Evolutionary conservation across 1,140 invertebrate genomes (phyloP), one percentile per base, ranked within the genome.

Genomic region (Musca vetustissima): DNA sequence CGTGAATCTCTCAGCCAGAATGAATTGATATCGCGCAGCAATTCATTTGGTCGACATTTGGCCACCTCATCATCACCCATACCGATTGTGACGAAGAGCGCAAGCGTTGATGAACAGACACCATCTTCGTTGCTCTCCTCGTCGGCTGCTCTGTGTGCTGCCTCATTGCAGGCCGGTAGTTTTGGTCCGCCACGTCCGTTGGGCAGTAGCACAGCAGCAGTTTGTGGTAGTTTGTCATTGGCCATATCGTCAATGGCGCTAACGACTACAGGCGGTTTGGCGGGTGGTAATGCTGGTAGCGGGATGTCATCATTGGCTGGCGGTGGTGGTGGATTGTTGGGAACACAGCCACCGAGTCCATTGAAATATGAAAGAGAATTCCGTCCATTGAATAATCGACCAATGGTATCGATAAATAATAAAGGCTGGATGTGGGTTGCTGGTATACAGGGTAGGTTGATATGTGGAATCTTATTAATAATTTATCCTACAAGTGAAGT

Each of bases 351-450:
- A 59, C 79, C 76, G 9, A 81, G 79, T 74, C 79, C 80, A 52
- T 72, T 82, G 67, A 78, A 80, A 72, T 79, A 76, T 68, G 80
- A 81, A 66, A 72, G 76, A 13, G 81, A 83, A 73, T 75, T 79
- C 75, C 75, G 78, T 74, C 75, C 79, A 73, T 67, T 83, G 22
- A 74, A 74, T 68, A 82, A 81, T 83, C 84, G 76, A 79, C 85
- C 82, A 72, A 84, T 74, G 82, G 87, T 84, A 77, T 88, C 85
- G 80, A 87, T 73, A 82, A 93, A 87, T 85, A 83, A 83, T 85
- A 86, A 87, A 55, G 92, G 92, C 48, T 94, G 92, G 92, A 87
- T 89, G 79, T 94, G 91, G 88, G 88, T 94, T 69, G 90, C 91
- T 19, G 91, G 91, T 49, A 88, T 94, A 52, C 86, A 89, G 69